Conservation (phyloP, 2,888 invertebrate species). For the Lysandra bellargus region DNA sequence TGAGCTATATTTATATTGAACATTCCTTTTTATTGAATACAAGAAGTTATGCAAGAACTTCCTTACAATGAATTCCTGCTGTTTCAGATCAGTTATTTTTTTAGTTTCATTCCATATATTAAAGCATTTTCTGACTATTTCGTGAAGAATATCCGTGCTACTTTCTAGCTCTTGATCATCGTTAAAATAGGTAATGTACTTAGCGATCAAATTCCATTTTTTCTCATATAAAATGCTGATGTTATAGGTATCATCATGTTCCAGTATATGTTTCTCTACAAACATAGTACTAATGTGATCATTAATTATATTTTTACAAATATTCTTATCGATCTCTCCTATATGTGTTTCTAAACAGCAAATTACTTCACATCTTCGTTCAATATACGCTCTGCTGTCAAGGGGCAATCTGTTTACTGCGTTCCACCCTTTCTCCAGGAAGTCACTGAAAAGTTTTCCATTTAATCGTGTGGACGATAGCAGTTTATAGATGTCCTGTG, state of each 20-base stretch:
- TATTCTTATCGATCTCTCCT: slow-evolving; percentile 44
- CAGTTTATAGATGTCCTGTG: slow-evolving; percentile 49
- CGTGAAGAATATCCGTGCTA: not conserved
- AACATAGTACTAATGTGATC: slow-evolving; percentile 47
- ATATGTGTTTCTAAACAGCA: slow-evolving; percentile 44
- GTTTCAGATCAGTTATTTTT: not conserved
- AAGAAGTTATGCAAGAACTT: slow-evolving; percentile 27
- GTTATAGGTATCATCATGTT: slow-evolving; percentile 5
- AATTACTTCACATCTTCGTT: slow-evolving; percentile 44
- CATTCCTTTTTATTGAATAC: not conserved
- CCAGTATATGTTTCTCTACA: slow-evolving; percentile 38
- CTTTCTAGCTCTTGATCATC: slow-evolving; percentile 8
- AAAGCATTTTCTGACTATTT: slow-evolving; percentile 25
- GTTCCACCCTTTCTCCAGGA: slow-evolving; percentile 49
- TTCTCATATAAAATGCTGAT: not conserved
- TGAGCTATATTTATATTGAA: not conserved
- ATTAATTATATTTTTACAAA: slow-evolving; percentile 47
- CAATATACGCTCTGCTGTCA: slow-evolving; percentile 44
- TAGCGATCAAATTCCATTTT: slow-evolving; percentile 27
- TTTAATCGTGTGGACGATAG: slow-evolving; percentile 47
- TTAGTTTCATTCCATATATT: slow-evolving; percentile 20
- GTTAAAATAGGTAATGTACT: slow-evolving; percentile 31
- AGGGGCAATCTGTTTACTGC: slow-evolving; percentile 48
- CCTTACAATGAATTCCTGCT: not conserved
- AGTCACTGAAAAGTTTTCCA: slow-evolving; percentile 44